Percentiles rank a stretch among this genome's conserved stretches.
Conservation (phyloP, 2,797 vertebrate genomes). For the Prunella strophiata region DNA sequence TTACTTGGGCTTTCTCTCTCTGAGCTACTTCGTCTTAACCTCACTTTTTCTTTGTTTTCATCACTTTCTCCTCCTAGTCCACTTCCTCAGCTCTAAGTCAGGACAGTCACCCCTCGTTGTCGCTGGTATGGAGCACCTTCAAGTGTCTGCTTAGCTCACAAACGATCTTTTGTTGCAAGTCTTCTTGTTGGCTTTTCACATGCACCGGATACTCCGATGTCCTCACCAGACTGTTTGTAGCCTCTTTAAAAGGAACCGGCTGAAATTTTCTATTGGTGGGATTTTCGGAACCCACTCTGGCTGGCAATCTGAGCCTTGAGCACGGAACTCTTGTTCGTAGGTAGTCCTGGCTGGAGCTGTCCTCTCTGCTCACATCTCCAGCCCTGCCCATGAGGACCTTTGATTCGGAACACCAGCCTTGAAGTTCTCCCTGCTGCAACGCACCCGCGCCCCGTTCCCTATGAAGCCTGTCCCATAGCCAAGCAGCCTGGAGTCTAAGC, state of each 20-base stretch:
- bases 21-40: constrained; percentile 75
- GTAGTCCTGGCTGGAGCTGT: constrained; percentile 85
- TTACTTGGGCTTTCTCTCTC: constrained; percentile 76
- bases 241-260: constrained; percentile 92
- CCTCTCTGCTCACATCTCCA: constrained; percentile 79
- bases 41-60: constrained; percentile 80
- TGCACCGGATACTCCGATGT: constrained; percentile 87
- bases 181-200: constrained; percentile 85
- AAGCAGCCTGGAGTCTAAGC: constrained; percentile 83
- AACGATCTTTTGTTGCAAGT: constrained; percentile 82
- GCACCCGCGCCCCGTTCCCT: constrained; percentile 83
- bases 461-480: constrained; percentile 89
- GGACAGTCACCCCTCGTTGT: constrained; percentile 97
- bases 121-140: constrained; percentile 85
- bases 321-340: constrained; percentile 74
- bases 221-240: constrained; percentile 89
- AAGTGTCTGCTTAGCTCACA: constrained; percentile 82
- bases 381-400: constrained; percentile 84
- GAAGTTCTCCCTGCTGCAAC: constrained; percentile 78
- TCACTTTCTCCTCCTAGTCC: constrained; percentile 95
- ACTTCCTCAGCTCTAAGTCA: constrained; percentile 93
- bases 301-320: constrained; percentile 76
- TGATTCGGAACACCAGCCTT: constrained; percentile 69
- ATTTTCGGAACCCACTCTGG: constrained; percentile 85
- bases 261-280: constrained; percentile 88